phyloP scores from a whole-genome alignment of 2,888 invertebrate genomes.

The Monopis laevigella region DNA sequence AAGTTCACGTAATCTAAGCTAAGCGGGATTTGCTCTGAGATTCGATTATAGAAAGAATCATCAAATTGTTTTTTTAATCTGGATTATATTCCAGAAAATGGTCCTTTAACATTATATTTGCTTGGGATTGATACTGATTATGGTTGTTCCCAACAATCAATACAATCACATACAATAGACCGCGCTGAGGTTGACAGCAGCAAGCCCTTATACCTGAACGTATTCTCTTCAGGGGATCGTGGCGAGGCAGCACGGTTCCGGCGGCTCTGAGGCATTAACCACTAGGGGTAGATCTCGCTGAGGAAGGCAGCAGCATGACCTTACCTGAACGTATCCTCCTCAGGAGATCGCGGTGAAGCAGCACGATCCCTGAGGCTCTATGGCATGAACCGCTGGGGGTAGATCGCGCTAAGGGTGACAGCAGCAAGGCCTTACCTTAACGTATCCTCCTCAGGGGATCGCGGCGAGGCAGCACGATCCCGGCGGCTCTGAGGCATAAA shows the following conservation, averaged over 20 bases:
- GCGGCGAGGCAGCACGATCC: conserved; percentile 46
- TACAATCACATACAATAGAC: too few relatives aligned
- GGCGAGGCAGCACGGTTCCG: conserved; percentile 49
- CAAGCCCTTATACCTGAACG: conserved; percentile 42
- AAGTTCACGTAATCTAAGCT: too few relatives aligned
- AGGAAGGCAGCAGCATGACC: too few relatives aligned
- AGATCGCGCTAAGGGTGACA: conserved; percentile 91
- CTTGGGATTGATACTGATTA: too few relatives aligned
- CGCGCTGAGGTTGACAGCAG: too few relatives aligned
- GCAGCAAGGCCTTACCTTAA: too few relatives aligned
- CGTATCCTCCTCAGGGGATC: conserved; percentile 50
- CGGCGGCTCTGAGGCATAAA: conserved; percentile 72
- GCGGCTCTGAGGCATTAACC: conserved; percentile 77
- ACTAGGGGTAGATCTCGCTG: conserved; percentile 92
- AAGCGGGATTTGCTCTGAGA: too few relatives aligned
- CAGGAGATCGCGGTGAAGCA: conserved; percentile 91
- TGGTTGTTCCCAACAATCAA: too few relatives aligned
- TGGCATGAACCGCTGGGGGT: conserved; percentile 91
- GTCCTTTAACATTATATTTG: too few relatives aligned
- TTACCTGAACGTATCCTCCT: conserved; percentile 73
- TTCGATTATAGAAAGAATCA: too few relatives aligned
- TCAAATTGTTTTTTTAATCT: too few relatives aligned
- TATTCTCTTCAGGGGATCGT: conserved; percentile 48
- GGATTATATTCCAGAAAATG: too few relatives aligned
- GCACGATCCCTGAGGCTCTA: conserved; percentile 84